Conservation (phyloP, 1,140 invertebrate species). For the Euglossa dilemma region DNA sequence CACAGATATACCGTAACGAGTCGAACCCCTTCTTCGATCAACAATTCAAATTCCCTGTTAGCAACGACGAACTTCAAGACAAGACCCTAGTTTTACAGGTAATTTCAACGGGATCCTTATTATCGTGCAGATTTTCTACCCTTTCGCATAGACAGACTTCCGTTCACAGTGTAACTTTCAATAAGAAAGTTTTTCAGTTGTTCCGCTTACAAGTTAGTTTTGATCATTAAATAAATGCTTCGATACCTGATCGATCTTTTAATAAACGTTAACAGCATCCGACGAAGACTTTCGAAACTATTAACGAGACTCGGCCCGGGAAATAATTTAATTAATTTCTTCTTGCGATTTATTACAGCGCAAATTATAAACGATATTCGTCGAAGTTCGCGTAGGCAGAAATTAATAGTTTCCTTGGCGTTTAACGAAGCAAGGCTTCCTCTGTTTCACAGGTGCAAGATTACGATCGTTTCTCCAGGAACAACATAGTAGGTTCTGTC, state of each 20-base stretch:
- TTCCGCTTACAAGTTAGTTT: too few relatives aligned
- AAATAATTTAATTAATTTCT: not conserved
- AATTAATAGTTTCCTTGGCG: not conserved
- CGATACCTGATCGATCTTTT: not conserved
- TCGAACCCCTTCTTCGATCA: constrained; percentile 92
- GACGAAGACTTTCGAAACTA: too few relatives aligned
- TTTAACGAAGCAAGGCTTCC: constrained; percentile 1
- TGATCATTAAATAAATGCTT: not conserved
- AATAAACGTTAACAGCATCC: not conserved
- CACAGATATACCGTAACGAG: constrained; percentile 89
- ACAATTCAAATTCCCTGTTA: constrained; percentile 93
- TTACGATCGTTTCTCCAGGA: constrained; percentile 89
- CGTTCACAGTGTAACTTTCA: not conserved
- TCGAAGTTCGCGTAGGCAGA: not conserved
- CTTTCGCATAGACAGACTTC: not conserved
- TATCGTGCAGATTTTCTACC: too few relatives aligned
- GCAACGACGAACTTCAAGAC: constrained; percentile 89
- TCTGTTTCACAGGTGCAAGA: constrained; percentile 84
- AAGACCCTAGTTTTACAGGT: constrained; percentile 89
- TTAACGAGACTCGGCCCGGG: not conserved
- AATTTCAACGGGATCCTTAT: constrained; percentile 40
- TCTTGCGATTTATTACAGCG: not conserved
- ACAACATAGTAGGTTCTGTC: constrained; percentile 90
- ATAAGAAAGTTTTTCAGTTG: not conserved
- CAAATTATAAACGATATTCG: not conserved